Conservation (phyloP, 2,113 vertebrate genomes). For the Aldabrachelys gigantea region DNA sequence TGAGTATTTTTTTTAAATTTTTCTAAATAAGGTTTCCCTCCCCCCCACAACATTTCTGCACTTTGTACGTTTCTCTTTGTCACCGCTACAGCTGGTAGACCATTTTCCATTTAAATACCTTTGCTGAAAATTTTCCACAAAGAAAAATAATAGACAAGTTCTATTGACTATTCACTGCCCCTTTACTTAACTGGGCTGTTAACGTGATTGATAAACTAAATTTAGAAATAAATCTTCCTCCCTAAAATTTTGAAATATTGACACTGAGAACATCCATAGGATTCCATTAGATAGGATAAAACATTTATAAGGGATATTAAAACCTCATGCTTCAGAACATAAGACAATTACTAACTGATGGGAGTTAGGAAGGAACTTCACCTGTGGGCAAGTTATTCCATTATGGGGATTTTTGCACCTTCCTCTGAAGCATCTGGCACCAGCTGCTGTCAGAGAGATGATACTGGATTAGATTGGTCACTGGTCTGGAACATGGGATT, state of each 20-base stretch:
- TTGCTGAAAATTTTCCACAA: not conserved
- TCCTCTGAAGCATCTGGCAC: not conserved
- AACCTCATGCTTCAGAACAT: not conserved
- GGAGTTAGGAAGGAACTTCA: not conserved
- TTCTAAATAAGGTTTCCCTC: not conserved
- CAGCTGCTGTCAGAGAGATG: not conserved
- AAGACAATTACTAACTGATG: not conserved
- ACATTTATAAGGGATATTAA: not conserved
- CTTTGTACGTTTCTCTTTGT: not conserved
- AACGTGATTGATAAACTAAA: constrained; percentile 36
- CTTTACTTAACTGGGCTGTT: not conserved
- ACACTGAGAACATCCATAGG: not conserved
- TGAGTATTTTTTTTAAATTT: not conserved
- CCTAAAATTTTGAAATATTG: not conserved
- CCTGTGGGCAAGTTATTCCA: not conserved
- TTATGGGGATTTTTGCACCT: not conserved
- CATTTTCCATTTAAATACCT: not conserved
- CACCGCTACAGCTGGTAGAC: constrained; percentile 12
- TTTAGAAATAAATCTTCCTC: not conserved
- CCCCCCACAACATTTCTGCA: not conserved
- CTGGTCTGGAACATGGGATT: not conserved
- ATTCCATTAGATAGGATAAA: not conserved
- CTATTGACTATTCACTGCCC: not conserved
- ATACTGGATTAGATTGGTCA: not conserved
- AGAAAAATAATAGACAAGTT: not conserved